Percentiles rank a stretch among this genome's conserved stretches.
Evolutionary conservation across 2,888 invertebrate species (phyloP).

Genomic region (Drosophila hawaiiensis): DNA sequence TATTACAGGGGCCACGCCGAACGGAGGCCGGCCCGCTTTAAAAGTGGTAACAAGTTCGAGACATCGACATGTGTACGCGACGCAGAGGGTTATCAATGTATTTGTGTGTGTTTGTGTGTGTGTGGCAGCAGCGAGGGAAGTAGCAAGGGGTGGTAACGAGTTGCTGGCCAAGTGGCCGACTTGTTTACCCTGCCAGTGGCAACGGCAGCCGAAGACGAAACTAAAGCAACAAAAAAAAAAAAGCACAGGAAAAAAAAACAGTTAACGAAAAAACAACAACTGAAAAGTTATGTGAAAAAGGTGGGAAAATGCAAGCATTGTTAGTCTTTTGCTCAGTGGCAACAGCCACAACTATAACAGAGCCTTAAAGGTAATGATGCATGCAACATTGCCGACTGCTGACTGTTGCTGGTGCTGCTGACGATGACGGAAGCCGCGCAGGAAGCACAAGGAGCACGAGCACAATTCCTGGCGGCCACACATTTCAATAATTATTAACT

Average conservation of each 20-base stretch:
- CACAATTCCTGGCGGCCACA: slow-evolving; percentile 79
- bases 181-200: slow-evolving; percentile 78
- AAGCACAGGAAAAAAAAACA: slow-evolving; percentile 15
- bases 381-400: slow-evolving; percentile 67
- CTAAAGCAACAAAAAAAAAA: slow-evolving; percentile 30
- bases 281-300: slow-evolving; percentile 80
- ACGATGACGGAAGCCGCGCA: slow-evolving; percentile 72
- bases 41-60: slow-evolving; percentile 81
- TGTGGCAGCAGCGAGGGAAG: slow-evolving; percentile 4
- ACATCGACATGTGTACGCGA: slow-evolving; percentile 62
- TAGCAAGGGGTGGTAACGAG: slow-evolving; percentile 51
- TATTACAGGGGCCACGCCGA: slow-evolving; percentile 69
- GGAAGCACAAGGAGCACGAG: slow-evolving; percentile 80
- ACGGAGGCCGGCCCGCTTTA: slow-evolving; percentile 71
- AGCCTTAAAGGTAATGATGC: slow-evolving; percentile 73
- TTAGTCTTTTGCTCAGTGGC: slow-evolving; percentile 72
- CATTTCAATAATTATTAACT: slow-evolving; percentile 82
- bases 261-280: slow-evolving; percentile 45
- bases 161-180: slow-evolving; percentile 73
- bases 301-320: slow-evolving; percentile 81
- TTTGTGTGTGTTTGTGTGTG: neutral
- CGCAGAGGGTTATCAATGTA: slow-evolving; percentile 14
- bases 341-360: slow-evolving; percentile 27
- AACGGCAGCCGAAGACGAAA: slow-evolving; percentile 35
- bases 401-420: slow-evolving; percentile 18